Percentiles rank a stretch among this genome's conserved stretches.
Conservation (phyloP, 1,140 invertebrate genomes). For the Plectrocnemia conspersa region DNA sequence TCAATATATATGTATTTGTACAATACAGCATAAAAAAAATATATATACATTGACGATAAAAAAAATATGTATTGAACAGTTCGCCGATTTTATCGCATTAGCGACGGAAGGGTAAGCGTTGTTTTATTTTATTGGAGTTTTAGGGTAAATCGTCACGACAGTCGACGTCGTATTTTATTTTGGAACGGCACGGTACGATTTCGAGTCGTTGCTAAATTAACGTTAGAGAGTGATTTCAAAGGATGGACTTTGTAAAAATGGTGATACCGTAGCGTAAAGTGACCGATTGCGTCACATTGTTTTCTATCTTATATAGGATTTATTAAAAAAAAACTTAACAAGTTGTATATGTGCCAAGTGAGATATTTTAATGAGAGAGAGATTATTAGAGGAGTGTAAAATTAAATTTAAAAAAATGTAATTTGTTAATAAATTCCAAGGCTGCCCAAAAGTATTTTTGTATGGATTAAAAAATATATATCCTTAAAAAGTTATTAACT, state of each 20-base stretch:
- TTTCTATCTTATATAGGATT: slow-evolving; percentile 35
- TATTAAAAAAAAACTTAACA: slow-evolving; percentile 33
- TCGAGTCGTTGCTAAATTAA: too few species aligned
- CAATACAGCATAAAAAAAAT: too few species aligned
- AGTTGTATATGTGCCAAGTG: slow-evolving; percentile 35
- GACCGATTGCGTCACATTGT: slow-evolving; percentile 31
- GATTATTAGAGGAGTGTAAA: slow-evolving; percentile 33
- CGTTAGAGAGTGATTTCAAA: slow-evolving; percentile 28
- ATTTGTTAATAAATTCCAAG: too few species aligned
- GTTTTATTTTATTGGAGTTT: too few species aligned
- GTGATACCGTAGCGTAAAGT: slow-evolving; percentile 34
- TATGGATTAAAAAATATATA: slow-evolving; percentile 18
- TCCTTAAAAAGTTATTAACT: slow-evolving; percentile 17
- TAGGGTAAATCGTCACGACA: too few species aligned
- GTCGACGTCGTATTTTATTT: too few species aligned
- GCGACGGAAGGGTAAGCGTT: too few species aligned
- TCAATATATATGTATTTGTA: too few species aligned
- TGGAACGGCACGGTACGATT: too few species aligned
- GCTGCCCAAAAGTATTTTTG: slow-evolving; percentile 34
- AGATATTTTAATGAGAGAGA: slow-evolving; percentile 35
- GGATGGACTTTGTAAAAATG: slow-evolving; percentile 22
- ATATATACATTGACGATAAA: too few species aligned
- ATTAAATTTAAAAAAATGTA: slow-evolving; percentile 26
- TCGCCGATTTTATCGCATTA: too few species aligned
- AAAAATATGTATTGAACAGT: too few species aligned